A percentile compares a stretch with the other conserved stretches of the same genome.
Evolutionary conservation across 2,888 invertebrate species (phyloP).

Genomic region (Drosophila demipolita): DNA sequence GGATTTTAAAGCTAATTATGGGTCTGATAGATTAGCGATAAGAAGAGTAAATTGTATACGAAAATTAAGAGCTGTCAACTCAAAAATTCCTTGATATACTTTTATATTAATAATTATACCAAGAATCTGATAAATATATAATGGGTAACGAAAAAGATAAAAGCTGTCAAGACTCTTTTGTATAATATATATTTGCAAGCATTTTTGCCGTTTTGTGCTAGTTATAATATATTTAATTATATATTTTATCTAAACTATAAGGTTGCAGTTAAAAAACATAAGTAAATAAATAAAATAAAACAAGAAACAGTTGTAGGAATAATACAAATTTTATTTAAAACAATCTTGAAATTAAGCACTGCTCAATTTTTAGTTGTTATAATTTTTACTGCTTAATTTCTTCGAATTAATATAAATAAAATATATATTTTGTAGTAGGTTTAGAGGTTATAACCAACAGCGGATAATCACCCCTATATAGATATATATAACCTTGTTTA

Average conservation of each 20-base stretch:
- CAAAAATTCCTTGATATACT: background rate
- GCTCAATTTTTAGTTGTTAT: background rate
- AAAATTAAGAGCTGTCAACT: background rate
- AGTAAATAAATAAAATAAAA: background rate
- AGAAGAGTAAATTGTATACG: background rate
- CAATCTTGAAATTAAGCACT: background rate
- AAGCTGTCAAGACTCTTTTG: background rate
- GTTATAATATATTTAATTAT: background rate
- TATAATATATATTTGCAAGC: background rate
- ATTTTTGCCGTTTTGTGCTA: background rate
- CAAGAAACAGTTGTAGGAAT: background rate
- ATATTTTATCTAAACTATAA: background rate
- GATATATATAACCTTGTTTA: background rate
- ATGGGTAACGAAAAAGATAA: too few species aligned
- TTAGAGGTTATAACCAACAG: background rate
- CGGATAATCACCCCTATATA: background rate
- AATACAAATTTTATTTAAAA: background rate
- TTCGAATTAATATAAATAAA: background rate
- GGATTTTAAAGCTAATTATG: conserved; percentile 48
- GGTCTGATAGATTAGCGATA: conserved; percentile 1
- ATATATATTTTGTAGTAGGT: background rate
- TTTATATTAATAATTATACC: background rate
- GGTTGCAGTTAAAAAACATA: background rate
- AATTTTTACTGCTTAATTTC: background rate
- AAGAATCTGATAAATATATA: background rate